A percentile compares a stretch with the other conserved stretches of the same genome.
Evolutionary conservation across 2,888 invertebrate species (phyloP).

Genomic region (Chymomyza caudatula): DNA sequence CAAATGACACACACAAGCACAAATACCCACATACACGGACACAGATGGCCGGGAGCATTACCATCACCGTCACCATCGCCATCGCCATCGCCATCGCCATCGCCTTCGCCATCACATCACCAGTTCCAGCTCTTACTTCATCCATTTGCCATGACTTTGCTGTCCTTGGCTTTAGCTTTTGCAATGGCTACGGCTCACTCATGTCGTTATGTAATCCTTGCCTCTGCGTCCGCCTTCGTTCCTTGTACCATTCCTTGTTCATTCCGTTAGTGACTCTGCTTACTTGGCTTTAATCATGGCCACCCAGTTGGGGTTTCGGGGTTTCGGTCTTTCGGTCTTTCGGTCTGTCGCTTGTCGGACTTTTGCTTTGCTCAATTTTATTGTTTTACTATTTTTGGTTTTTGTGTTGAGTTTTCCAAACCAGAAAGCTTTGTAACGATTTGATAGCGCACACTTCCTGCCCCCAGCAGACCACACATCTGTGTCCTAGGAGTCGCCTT

Average conservation of each 20-base stretch:
- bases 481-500: no score
- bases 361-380: background rate
- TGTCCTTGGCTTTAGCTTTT: background rate
- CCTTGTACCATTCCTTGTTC: slow-evolving; percentile 29
- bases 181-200: slow-evolving; percentile 1
- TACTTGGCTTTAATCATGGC: background rate
- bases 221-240: slow-evolving; percentile 24
- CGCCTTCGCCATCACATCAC: background rate
- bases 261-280: background rate
- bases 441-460: background rate
- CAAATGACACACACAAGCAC: slow-evolving; percentile 56
- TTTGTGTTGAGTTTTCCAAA: background rate
- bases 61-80: background rate
- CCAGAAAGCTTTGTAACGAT: background rate
- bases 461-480: no score
- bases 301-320: background rate
- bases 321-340: background rate
- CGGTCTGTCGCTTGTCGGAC: background rate
- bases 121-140: background rate
- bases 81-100: background rate
- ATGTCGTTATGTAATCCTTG: slow-evolving; percentile 29
- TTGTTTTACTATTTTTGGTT: slow-evolving; percentile 1
- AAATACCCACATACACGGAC: background rate
- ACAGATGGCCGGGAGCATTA: background rate
- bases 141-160: background rate